phyloP scores from a whole-genome alignment of 2,888 invertebrate species.

The Noctua fimbriata region DNA sequence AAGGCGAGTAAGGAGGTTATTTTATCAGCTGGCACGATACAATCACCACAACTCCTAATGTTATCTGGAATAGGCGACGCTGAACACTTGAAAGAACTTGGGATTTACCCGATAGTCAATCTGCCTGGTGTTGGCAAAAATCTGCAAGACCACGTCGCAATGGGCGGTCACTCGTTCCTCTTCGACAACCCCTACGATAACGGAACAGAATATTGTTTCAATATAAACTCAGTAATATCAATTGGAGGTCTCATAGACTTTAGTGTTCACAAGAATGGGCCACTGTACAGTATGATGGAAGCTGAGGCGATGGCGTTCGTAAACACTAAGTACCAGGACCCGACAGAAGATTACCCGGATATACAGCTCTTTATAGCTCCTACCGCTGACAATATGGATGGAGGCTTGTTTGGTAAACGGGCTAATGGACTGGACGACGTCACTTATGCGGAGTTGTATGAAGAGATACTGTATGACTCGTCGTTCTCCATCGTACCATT shows the following conservation, averaged over 20 bases:
- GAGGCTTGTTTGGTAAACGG: constrained; percentile 93
- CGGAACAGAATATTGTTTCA: constrained; percentile 92
- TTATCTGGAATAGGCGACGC: constrained; percentile 95
- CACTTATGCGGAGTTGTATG: constrained; percentile 92
- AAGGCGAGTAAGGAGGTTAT: constrained; percentile 94
- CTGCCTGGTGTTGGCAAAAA: constrained; percentile 94
- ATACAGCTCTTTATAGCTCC: constrained; percentile 94
- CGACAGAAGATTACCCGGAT: constrained; percentile 93
- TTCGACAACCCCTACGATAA: constrained; percentile 91
- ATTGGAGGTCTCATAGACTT: constrained; percentile 92
- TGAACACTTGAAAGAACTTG: constrained; percentile 91
- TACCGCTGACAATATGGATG: constrained; percentile 94
- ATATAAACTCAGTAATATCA: constrained; percentile 92
- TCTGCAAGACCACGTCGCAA: constrained; percentile 95
- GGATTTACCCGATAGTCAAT: constrained; percentile 91
- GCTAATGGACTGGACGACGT: constrained; percentile 92
- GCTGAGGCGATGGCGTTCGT: constrained; percentile 95
- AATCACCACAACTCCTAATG: constrained; percentile 96
- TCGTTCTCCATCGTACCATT: constrained; percentile 93
- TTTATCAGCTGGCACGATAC: constrained; percentile 95
- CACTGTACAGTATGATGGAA: constrained; percentile 94
- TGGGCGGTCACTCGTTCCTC: constrained; percentile 94
- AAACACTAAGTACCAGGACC: constrained; percentile 93
- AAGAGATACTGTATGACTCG: constrained; percentile 92
- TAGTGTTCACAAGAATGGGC: constrained; percentile 90